phyloP scores from a whole-genome alignment of 2,113 vertebrate genomes.

The Cathartes aura region DNA sequence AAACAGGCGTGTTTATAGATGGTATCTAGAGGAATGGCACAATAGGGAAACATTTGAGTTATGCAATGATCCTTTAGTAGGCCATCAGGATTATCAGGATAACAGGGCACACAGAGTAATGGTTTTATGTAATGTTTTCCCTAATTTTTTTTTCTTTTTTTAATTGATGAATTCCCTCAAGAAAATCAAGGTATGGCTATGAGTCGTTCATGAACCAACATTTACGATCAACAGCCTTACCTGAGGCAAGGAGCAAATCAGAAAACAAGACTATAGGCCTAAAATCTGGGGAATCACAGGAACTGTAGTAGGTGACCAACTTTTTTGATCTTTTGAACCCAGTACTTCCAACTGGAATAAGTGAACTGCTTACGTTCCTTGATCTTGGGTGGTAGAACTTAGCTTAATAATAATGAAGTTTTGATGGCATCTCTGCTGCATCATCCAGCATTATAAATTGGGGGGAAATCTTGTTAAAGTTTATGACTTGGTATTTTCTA shows the following conservation, averaged over 20 bases:
- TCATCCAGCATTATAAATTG: background rate
- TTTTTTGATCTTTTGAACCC: background rate
- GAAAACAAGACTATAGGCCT: background rate
- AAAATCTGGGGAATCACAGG: background rate
- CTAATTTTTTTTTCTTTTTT: background rate
- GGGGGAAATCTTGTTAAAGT: background rate
- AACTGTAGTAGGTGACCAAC: background rate
- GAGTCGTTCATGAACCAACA: background rate
- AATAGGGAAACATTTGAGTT: background rate
- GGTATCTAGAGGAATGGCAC: background rate
- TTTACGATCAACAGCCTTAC: background rate
- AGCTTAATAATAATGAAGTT: background rate
- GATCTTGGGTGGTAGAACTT: background rate
- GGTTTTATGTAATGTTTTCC: background rate
- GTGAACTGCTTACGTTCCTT: background rate
- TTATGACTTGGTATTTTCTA: background rate
- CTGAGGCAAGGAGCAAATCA: background rate
- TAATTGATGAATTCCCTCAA: background rate
- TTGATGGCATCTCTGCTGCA: background rate
- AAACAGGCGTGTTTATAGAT: background rate
- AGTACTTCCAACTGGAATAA: background rate
- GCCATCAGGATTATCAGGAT: background rate
- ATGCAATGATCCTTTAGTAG: background rate
- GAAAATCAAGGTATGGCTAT: background rate
- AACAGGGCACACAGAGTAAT: background rate